Percentiles rank a stretch among this genome's conserved stretches.
Conservation (phyloP, 2,113 vertebrate species). For the Silurus meridionalis region DNA sequence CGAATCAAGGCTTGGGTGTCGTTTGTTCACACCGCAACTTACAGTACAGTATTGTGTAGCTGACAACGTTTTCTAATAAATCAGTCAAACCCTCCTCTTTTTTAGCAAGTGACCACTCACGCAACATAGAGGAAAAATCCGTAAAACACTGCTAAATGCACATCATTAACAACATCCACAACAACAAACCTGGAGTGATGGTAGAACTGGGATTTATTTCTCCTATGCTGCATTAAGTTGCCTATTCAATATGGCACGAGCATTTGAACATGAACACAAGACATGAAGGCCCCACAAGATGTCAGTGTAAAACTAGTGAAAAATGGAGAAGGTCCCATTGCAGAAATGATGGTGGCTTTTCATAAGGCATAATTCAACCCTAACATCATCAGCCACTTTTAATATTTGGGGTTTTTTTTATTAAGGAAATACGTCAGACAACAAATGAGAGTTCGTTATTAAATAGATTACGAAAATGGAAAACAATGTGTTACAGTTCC, state of each 20-base stretch:
- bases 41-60: not conserved
- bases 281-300: slow-evolving; percentile 31
- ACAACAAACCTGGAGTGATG: not conserved
- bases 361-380: not conserved
- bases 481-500: not conserved
- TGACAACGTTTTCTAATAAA: not conserved
- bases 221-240: not conserved
- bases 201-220: not conserved
- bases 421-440: not conserved
- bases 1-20: not conserved
- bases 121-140: not conserved
- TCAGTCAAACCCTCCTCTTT: not conserved
- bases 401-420: not conserved
- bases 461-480: not conserved
- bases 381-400: not conserved
- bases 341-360: not conserved
- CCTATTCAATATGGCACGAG: not conserved
- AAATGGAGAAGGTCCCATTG: not conserved
- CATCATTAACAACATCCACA: not conserved
- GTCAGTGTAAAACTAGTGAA: slow-evolving; percentile 19
- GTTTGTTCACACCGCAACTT: not conserved
- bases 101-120: not conserved
- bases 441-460: not conserved
- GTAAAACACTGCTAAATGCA: not conserved
- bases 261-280: not conserved